Percentiles rank a stretch among this genome's conserved stretches.
These are phyloP conservation scores for Bellardia bayeri DNA, from an alignment of 2,888 invertebrate genomes.

Conservation along the genomic window DNA sequence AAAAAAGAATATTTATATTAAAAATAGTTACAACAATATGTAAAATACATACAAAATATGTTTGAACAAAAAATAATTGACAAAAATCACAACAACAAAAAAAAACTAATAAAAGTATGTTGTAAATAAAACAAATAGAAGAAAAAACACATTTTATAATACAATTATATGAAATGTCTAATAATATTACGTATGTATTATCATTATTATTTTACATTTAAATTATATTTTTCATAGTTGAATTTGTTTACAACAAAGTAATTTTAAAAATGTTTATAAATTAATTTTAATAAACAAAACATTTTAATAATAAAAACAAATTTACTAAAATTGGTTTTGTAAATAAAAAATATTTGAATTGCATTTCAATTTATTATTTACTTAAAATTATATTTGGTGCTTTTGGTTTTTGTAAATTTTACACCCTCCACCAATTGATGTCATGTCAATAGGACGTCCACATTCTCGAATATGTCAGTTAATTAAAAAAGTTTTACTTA, in stretches of 20 bases:
- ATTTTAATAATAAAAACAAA: background rate
- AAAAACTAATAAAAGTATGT: constrained; percentile 27
- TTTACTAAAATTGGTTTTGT: background rate
- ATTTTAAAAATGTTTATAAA: constrained; percentile 19
- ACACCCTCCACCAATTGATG: background rate
- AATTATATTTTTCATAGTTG: background rate
- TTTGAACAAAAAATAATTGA: constrained; percentile 12
- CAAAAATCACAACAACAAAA: constrained; percentile 55
- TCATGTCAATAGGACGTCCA: too few species aligned
- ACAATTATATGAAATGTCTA: background rate
- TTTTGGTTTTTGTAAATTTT: too few species aligned
- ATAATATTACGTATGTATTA: background rate
- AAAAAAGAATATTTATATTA: constrained; percentile 26
- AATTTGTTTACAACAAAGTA: background rate
- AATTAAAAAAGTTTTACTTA: too few species aligned
- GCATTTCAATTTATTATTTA: background rate
- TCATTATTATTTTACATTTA: background rate
- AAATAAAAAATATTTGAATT: background rate
- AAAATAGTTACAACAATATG: background rate
- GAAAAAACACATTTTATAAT: background rate
- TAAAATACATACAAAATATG: background rate
- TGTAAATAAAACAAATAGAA: constrained; percentile 13
- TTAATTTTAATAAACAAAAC: constrained; percentile 5
- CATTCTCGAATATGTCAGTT: too few species aligned
- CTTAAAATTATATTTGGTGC: background rate